Percentiles rank a stretch among this genome's conserved stretches.
These are phyloP conservation scores for Sebastolobus altivelis DNA, from an alignment of 2,797 vertebrate genomes.

Conservation along the genomic window DNA sequence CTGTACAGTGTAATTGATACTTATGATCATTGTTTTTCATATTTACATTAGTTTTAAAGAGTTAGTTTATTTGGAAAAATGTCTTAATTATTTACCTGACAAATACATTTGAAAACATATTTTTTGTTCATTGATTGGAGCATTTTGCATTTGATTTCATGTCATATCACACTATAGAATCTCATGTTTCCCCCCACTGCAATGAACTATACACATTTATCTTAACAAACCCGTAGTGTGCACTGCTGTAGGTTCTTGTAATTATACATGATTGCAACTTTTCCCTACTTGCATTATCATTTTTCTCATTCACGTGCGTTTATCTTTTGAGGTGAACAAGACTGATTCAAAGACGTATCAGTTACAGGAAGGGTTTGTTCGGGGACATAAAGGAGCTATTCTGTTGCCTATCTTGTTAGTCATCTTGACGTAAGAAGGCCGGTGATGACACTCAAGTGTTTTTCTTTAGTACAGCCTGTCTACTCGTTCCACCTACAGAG, in stretches of 20 bases:
- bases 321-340: slow-evolving; percentile 29
- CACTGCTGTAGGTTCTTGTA: background rate
- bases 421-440: slow-evolving; percentile 73
- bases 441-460: slow-evolving; percentile 56
- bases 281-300: background rate
- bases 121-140: background rate
- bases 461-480: slow-evolving; percentile 34
- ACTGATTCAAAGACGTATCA: slow-evolving; percentile 33
- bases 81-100: background rate
- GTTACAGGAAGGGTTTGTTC: slow-evolving; percentile 64
- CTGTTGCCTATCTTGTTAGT: slow-evolving; percentile 65
- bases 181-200: background rate
- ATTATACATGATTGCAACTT: slow-evolving; percentile 5
- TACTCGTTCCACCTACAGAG: slow-evolving; percentile 7
- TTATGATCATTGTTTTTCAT: background rate
- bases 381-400: slow-evolving; percentile 57
- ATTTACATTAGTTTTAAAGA: background rate
- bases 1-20: background rate
- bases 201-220: background rate
- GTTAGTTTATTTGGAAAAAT: background rate
- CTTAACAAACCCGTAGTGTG: background rate
- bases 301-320: slow-evolving; percentile 1
- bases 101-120: background rate
- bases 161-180: slow-evolving; percentile 1
- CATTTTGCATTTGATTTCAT: slow-evolving; percentile 7